These are phyloP conservation scores for Apodemia hepburni DNA, from an alignment of 2,888 invertebrate genomes.

Conservation along the genomic window DNA sequence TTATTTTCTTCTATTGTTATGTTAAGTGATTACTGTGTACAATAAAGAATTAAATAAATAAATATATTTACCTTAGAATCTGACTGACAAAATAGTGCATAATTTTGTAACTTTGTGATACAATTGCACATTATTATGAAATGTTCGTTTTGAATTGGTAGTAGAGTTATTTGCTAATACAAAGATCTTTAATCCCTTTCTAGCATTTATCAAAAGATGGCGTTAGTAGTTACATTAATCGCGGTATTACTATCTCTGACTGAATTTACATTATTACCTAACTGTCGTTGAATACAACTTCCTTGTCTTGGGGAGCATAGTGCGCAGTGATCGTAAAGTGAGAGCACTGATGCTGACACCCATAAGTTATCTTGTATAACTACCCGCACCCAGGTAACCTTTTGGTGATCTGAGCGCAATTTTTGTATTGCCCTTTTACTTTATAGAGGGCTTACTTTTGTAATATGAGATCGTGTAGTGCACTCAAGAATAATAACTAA, in stretches of 20 bases:
- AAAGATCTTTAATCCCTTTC: background rate
- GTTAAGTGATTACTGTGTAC: too few relatives aligned
- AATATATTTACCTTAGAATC: background rate
- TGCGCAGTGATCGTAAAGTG: slow-evolving; percentile 92
- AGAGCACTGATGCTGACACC: slow-evolving; percentile 93
- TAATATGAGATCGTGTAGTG: too few relatives aligned
- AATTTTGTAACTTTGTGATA: background rate
- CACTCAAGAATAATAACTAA: too few relatives aligned
- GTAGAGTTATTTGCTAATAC: background rate
- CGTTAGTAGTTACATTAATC: slow-evolving; percentile 44
- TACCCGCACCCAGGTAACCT: slow-evolving; percentile 81
- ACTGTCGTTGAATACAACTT: slow-evolving; percentile 47
- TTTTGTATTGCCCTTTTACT: slow-evolving; percentile 89
- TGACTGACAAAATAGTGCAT: too few relatives aligned
- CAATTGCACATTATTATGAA: background rate
- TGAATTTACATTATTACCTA: slow-evolving; percentile 21
- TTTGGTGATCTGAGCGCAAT: slow-evolving; percentile 84
- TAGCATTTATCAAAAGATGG: slow-evolving; percentile 49
- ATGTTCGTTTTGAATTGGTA: too few relatives aligned
- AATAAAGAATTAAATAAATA: too few relatives aligned
- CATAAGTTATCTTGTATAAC: slow-evolving; percentile 59
- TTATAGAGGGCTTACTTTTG: slow-evolving; percentile 67
- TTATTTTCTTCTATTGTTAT: too few relatives aligned
- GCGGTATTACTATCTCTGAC: slow-evolving; percentile 40
- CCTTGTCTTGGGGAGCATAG: slow-evolving; percentile 95